These are phyloP conservation scores for Chironomus tentans DNA, from an alignment of 2,888 invertebrate species.

Conservation along the genomic window DNA sequence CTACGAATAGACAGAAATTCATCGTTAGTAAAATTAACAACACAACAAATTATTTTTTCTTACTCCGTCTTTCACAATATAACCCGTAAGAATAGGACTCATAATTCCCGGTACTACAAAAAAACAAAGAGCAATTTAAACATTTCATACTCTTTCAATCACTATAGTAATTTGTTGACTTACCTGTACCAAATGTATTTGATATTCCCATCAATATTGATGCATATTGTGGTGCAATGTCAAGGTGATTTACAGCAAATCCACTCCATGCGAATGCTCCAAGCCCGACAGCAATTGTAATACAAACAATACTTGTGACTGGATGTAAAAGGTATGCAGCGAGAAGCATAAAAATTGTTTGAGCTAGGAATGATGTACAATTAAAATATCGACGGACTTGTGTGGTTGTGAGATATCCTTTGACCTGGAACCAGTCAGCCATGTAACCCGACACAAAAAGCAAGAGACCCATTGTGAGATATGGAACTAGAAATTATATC, in stretches of 20 bases:
- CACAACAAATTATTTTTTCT: constrained; percentile 28
- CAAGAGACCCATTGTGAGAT: constrained; percentile 76
- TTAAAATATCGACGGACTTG: constrained; percentile 49
- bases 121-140: neutral
- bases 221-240: constrained; percentile 85
- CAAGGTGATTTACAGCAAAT: constrained; percentile 77
- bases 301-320: constrained; percentile 62
- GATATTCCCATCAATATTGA: constrained; percentile 86
- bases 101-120: constrained; percentile 79
- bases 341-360: constrained; percentile 59
- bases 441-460: constrained; percentile 72
- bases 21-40: constrained; percentile 27
- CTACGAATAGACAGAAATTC: constrained; percentile 43
- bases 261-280: constrained; percentile 92
- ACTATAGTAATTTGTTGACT: neutral
- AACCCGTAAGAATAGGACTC: constrained; percentile 75
- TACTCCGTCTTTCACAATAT: constrained; percentile 65
- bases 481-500: constrained; percentile 51
- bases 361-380: constrained; percentile 30
- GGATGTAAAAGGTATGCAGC: constrained; percentile 66
- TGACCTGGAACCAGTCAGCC: constrained; percentile 66
- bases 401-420: constrained; percentile 58
- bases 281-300: constrained; percentile 80
- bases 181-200: constrained; percentile 72
- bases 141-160: neutral